A percentile compares a stretch with the other conserved stretches of the same genome.
These are phyloP conservation scores for Bedellia somnulentella DNA, from an alignment of 2,888 invertebrate genomes.

Conservation along the genomic window DNA sequence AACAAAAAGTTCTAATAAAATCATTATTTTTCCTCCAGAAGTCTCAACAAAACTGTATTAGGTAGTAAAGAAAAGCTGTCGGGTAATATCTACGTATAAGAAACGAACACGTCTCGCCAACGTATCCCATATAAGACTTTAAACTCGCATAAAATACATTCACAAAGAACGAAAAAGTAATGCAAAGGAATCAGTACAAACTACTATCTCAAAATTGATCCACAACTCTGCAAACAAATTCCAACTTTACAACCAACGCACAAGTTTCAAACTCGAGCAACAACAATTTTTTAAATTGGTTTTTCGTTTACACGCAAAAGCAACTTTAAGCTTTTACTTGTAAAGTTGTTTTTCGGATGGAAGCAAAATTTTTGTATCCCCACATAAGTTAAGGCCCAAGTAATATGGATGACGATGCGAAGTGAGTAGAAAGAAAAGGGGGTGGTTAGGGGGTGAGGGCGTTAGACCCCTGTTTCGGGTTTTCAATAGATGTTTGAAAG, in stretches of 20 bases:
- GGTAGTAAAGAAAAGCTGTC: too few relatives aligned
- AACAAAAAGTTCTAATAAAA: too few relatives aligned
- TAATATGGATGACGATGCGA: constrained; percentile 60
- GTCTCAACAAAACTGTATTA: too few relatives aligned
- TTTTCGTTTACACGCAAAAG: constrained; percentile 3
- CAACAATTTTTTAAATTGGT: constrained; percentile 8
- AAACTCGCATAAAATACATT: constrained; percentile 54
- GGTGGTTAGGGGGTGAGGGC: constrained; percentile 36
- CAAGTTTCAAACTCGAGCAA: constrained; percentile 14
- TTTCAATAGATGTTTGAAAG: constrained; percentile 49
- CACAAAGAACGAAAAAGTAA: constrained; percentile 58
- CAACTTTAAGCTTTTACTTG: background rate
- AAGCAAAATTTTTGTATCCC: constrained; percentile 18
- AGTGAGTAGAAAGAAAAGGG: constrained; percentile 56
- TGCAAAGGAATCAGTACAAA: constrained; percentile 56
- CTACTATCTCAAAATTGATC: constrained; percentile 58
- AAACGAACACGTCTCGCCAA: too few relatives aligned
- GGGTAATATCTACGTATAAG: too few relatives aligned
- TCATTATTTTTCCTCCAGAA: too few relatives aligned
- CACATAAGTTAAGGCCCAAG: constrained; percentile 58
- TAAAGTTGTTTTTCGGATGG: background rate
- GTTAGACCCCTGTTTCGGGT: constrained; percentile 49
- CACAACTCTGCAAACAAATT: constrained; percentile 14
- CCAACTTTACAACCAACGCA: constrained; percentile 5
- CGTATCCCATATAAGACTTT: constrained; percentile 52